A percentile compares a stretch with the other conserved stretches of the same genome.
These are phyloP conservation scores for Temnothorax nylanderi DNA, from an alignment of 1,140 invertebrate genomes.

Conservation along the genomic window DNA sequence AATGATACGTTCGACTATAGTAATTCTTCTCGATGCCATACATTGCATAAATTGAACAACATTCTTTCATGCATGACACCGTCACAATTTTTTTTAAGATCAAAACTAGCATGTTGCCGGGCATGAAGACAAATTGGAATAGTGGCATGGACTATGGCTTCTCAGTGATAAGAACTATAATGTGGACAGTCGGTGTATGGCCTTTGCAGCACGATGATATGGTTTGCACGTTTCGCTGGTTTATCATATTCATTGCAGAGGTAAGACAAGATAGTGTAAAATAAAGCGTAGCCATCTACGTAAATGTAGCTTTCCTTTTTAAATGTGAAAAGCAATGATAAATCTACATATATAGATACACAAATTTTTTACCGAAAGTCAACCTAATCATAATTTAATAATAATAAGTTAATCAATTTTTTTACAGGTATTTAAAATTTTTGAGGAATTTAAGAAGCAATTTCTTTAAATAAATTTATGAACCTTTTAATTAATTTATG, in stretches of 20 bases:
- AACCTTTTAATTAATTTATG: background rate
- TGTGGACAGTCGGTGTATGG: slow-evolving; percentile 37
- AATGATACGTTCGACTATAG: background rate
- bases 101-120: background rate
- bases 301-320: no score
- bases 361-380: background rate
- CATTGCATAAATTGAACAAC: background rate
- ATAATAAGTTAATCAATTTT: background rate
- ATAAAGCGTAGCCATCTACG: no score
- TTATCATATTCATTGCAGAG: background rate
- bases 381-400: background rate
- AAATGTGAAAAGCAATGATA: no score
- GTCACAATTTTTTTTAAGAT: background rate
- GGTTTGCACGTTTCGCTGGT: slow-evolving; percentile 34
- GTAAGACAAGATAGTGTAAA: slow-evolving; percentile 1
- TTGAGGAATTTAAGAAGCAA: background rate
- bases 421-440: background rate
- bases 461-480: background rate
- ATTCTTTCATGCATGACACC: background rate
- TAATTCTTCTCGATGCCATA: background rate
- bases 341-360: no score
- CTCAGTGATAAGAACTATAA: background rate
- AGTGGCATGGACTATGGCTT: slow-evolving; percentile 39
- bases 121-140: slow-evolving; percentile 27
- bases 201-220: slow-evolving; percentile 32